phyloP scores from a whole-genome alignment of 2,888 invertebrate genomes.

The Diachrysia chrysitis region DNA sequence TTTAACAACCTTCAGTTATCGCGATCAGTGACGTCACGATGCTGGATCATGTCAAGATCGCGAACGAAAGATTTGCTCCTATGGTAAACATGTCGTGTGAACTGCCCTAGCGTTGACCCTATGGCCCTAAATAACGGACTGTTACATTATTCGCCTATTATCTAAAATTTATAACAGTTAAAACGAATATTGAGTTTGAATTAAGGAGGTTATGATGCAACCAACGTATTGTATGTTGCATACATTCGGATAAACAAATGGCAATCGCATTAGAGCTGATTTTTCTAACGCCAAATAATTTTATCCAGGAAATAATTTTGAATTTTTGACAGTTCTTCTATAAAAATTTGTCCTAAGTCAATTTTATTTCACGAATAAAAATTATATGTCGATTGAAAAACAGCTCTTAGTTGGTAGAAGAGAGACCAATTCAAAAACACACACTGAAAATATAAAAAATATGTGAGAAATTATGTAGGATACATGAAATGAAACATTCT shows the following conservation, averaged over 20 bases:
- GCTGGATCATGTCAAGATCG: slow-evolving; percentile 80
- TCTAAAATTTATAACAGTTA: slow-evolving; percentile 9
- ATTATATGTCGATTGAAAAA: too few species aligned
- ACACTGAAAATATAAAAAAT: background rate
- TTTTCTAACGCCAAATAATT: too few species aligned
- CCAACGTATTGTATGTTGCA: background rate
- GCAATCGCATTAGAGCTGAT: background rate
- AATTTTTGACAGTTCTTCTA: too few species aligned
- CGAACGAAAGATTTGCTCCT: slow-evolving; percentile 75
- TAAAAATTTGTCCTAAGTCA: too few species aligned
- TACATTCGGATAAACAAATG: background rate
- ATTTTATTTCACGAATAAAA: too few species aligned
- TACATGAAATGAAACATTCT: background rate
- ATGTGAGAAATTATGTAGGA: background rate
- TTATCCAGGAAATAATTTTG: too few species aligned
- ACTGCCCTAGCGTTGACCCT: slow-evolving; percentile 58
- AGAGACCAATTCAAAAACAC: too few species aligned
- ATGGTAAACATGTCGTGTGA: slow-evolving; percentile 77
- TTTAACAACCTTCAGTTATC: slow-evolving; percentile 62
- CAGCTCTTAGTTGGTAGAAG: too few species aligned
- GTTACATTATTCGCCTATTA: slow-evolving; percentile 47
- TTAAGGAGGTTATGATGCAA: background rate
- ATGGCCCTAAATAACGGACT: slow-evolving; percentile 63
- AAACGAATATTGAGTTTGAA: background rate
- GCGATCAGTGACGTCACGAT: slow-evolving; percentile 76